Evolutionary conservation across 1,140 invertebrate genomes (phyloP).

Genomic region (Drosophila nebulosa): DNA sequence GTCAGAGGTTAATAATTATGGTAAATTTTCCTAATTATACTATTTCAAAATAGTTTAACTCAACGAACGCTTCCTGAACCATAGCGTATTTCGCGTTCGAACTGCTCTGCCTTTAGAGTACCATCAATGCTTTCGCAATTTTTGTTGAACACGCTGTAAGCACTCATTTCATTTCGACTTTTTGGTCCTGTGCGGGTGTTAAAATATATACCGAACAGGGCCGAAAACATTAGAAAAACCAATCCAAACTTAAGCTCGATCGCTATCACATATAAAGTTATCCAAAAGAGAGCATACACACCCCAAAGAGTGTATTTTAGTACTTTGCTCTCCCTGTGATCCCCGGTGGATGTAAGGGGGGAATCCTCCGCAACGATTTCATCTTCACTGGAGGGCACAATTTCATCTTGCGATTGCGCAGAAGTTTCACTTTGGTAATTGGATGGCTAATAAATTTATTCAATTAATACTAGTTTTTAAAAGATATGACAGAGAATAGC

Average conservation of each 20-base stretch:
- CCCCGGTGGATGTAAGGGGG: not conserved
- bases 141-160: conserved; percentile 98
- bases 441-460: conserved; percentile 4
- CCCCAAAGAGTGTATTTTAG: conserved; percentile 77
- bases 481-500: not conserved
- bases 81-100: conserved; percentile 92
- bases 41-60: not conserved
- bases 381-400: conserved; percentile 33
- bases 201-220: conserved; percentile 89
- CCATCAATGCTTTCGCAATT: conserved; percentile 96
- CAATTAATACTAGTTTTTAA: not conserved
- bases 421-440: not conserved
- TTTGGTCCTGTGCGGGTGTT: conserved; percentile 90
- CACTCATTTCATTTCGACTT: conserved; percentile 90
- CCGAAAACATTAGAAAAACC: conserved; percentile 92
- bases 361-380: conserved; percentile 23
- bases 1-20: not conserved
- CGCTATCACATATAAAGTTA: conserved; percentile 85
- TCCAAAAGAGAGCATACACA: conserved; percentile 85
- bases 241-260: conserved; percentile 93
- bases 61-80: conserved; percentile 82
- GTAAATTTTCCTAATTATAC: not conserved
- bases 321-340: conserved; percentile 37
- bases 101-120: conserved; percentile 96
- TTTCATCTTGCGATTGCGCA: conserved; percentile 27